Percentiles rank a stretch among this genome's conserved stretches.
These are phyloP conservation scores for Cecropterus lyciades DNA, from an alignment of 1,140 invertebrate species.

Conservation along the genomic window DNA sequence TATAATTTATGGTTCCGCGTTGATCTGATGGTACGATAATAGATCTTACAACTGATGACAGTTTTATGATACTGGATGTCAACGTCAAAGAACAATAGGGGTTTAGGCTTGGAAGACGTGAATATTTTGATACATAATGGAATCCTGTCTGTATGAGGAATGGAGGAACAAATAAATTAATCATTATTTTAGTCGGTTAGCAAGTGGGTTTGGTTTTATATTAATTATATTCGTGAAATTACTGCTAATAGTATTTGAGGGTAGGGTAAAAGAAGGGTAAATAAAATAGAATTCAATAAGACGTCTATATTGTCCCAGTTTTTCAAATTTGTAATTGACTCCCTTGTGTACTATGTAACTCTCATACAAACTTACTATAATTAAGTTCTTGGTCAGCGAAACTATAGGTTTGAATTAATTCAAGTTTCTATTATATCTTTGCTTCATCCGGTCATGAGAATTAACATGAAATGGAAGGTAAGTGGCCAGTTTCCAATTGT, in stretches of 20 bases:
- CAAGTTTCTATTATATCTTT: too few species aligned
- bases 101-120: conserved; percentile 22
- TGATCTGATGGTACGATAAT: conserved; percentile 18
- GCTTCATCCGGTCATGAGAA: too few species aligned
- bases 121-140: conserved; percentile 24
- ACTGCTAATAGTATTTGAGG: neutral
- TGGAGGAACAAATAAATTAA: conserved; percentile 8
- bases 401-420: too few species aligned
- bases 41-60: conserved; percentile 30
- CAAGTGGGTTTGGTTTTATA: neutral
- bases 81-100: conserved; percentile 32
- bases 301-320: too few species aligned
- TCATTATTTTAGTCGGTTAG: neutral
- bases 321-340: too few species aligned
- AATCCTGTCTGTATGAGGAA: conserved; percentile 15
- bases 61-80: conserved; percentile 30
- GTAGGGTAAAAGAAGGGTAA: too few species aligned
- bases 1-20: conserved; percentile 21
- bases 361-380: too few species aligned
- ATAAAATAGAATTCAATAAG: too few species aligned
- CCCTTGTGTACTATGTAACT: too few species aligned
- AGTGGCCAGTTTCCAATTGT: too few species aligned
- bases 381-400: too few species aligned
- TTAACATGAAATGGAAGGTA: too few species aligned
- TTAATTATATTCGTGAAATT: neutral